These are phyloP conservation scores for Tipula confusa DNA, from an alignment of 2,888 invertebrate species.

Conservation along the genomic window DNA sequence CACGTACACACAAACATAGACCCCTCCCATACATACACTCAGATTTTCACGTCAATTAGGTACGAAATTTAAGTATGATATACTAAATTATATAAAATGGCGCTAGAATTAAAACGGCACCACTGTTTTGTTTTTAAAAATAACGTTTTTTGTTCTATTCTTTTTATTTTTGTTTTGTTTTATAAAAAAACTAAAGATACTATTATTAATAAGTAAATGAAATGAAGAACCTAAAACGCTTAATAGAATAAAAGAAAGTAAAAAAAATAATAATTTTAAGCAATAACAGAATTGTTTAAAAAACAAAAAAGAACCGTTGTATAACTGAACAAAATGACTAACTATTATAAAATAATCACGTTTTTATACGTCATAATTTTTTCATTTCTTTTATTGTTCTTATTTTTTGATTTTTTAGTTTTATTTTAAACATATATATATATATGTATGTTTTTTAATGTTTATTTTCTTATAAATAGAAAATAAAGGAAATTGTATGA, in stretches of 20 bases:
- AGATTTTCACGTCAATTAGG: background rate
- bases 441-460: too few species aligned
- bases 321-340: background rate
- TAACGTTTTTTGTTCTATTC: background rate
- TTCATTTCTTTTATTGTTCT: background rate
- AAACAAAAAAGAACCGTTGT: background rate
- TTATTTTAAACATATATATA: background rate
- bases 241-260: background rate
- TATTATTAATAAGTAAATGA: background rate
- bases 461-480: constrained; percentile 13
- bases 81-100: background rate
- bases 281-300: background rate
- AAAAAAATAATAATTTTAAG: background rate
- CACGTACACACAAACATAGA: too few species aligned
- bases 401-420: background rate
- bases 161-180: background rate
- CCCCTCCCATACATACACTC: background rate
- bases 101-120: background rate
- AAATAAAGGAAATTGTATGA: constrained; percentile 20
- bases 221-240: constrained; percentile 14
- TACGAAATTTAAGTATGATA: background rate
- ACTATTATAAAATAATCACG: background rate
- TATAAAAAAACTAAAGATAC: background rate
- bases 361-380: background rate
- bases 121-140: background rate